Percentiles rank a stretch among this genome's conserved stretches.
Evolutionary conservation across 2,888 invertebrate species (phyloP).

Genomic region (Tuta absoluta): DNA sequence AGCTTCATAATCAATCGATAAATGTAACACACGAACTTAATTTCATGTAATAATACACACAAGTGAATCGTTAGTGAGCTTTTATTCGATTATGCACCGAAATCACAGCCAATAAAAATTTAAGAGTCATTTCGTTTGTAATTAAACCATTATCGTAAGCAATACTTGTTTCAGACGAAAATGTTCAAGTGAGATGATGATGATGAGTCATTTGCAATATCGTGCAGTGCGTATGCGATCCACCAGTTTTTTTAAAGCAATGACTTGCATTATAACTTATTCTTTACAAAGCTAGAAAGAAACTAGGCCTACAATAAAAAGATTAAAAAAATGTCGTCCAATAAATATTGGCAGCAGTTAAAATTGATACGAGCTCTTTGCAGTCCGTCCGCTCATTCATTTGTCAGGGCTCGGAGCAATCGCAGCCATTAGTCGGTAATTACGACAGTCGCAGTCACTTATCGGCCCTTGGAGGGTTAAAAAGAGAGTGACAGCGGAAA

Average conservation of each 20-base stretch:
- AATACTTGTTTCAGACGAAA: constrained; percentile 20
- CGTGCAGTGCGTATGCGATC: no score
- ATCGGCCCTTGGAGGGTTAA: not conserved
- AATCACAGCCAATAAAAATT: constrained; percentile 17
- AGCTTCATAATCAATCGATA: not conserved
- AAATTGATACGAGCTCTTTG: constrained; percentile 32
- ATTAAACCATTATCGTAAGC: constrained; percentile 27
- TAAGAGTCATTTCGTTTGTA: constrained; percentile 10
- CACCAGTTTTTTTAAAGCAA: no score
- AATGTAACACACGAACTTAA: constrained; percentile 7
- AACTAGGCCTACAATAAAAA: not conserved
- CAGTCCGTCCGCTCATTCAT: constrained; percentile 31
- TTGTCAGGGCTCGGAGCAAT: constrained; percentile 30
- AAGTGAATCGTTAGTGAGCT: constrained; percentile 11
- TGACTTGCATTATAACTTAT: no score
- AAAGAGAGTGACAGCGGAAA: not conserved
- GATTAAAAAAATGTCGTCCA: constrained; percentile 26
- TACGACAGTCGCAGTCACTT: constrained; percentile 27
- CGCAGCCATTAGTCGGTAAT: constrained; percentile 32
- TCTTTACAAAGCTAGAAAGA: not conserved
- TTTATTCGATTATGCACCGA: constrained; percentile 8
- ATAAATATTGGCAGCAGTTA: constrained; percentile 27
- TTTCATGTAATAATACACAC: not conserved
- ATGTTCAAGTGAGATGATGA: not conserved
- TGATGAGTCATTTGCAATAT: no score